Base-by-base conservation (phyloP, 2,888 invertebrate species). In the Netelia virgata region DNA sequence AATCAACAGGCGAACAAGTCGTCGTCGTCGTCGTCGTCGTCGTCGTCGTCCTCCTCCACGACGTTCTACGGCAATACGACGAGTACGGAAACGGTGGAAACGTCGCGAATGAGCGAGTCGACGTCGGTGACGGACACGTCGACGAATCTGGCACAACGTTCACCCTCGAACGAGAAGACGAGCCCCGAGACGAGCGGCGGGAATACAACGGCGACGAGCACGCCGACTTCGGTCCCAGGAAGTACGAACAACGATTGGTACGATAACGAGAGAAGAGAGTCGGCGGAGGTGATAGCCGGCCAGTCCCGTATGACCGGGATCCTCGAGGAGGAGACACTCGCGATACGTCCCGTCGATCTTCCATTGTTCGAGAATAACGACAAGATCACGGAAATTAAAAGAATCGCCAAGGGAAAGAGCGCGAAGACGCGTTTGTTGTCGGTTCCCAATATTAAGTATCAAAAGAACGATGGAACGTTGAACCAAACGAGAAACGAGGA, bases 391-490 rank as follows among this genome's bases (percentile, higher is more conserved):
- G 87, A 87, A 95, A 95, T 86, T 94, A 94, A 75, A 87, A 91
- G 76, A 95, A 95, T 90, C 94, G 94, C 88, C 95, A 95, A 91
- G 88, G 88, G 80, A 93, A 91, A 82, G 95, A 94, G 90, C 94
- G 96, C 87, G 96, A 97, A 91, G 96, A 96, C 91, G 59, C 95
- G 97, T 74, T 94, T 97, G 89, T 95, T 97, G 88, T 97, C 97
- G 11, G 97, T 97, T 91, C 97, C 97, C 23, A 97, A 97, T 94
- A 96, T 96, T 87, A 97, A 96, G 93, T 95, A 94, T 90, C 94
- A 94, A 89, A 95, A 95, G 87, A 94, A 94, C 88, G 89, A 89
- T 70, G 92, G 91, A 87, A 88, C 90, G 87, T 90, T 89, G 86
- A 93, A 61, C 20, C 11, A 70, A 23, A 10, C 79, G 70, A 86